These are phyloP conservation scores for Zophobas morio DNA, from an alignment of 1,140 invertebrate species.

Conservation along the genomic window DNA sequence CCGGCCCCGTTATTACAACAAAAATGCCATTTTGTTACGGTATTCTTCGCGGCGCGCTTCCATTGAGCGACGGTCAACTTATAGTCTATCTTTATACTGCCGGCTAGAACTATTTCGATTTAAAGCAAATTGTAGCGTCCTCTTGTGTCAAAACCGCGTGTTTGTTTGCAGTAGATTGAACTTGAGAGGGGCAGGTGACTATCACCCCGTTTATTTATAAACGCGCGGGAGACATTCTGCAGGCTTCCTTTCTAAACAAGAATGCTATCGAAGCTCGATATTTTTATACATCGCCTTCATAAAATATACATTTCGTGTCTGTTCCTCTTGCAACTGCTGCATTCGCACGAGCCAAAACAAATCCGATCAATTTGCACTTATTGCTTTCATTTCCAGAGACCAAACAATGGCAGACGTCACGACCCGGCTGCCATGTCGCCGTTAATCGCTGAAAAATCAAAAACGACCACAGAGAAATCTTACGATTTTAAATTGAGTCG, in stretches of 20 bases:
- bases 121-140: slow-evolving; percentile 49
- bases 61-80: slow-evolving; percentile 51
- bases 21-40: slow-evolving; percentile 47
- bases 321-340: slow-evolving; percentile 37
- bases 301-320: slow-evolving; percentile 56
- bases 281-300: slow-evolving; percentile 62
- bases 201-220: slow-evolving; percentile 65
- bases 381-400: slow-evolving; percentile 8
- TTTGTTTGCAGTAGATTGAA: slow-evolving; percentile 62
- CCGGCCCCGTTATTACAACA: slow-evolving; percentile 48
- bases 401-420: too few species aligned
- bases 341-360: slow-evolving; percentile 43
- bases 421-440: not conserved
- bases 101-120: slow-evolving; percentile 59
- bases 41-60: slow-evolving; percentile 44
- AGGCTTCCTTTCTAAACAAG: slow-evolving; percentile 64
- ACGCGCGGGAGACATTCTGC: slow-evolving; percentile 63
- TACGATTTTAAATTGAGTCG: too few species aligned
- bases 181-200: slow-evolving; percentile 62
- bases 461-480: too few species aligned
- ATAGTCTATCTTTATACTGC: slow-evolving; percentile 54
- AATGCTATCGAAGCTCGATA: slow-evolving; percentile 59
- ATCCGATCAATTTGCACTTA: slow-evolving; percentile 16
- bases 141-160: slow-evolving; percentile 58
- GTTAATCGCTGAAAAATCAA: not conserved